Percentiles rank a stretch among this genome's conserved stretches.
These are phyloP conservation scores for Turdus rufiventris DNA, from an alignment of 2,113 vertebrate species.

Conservation along the genomic window DNA sequence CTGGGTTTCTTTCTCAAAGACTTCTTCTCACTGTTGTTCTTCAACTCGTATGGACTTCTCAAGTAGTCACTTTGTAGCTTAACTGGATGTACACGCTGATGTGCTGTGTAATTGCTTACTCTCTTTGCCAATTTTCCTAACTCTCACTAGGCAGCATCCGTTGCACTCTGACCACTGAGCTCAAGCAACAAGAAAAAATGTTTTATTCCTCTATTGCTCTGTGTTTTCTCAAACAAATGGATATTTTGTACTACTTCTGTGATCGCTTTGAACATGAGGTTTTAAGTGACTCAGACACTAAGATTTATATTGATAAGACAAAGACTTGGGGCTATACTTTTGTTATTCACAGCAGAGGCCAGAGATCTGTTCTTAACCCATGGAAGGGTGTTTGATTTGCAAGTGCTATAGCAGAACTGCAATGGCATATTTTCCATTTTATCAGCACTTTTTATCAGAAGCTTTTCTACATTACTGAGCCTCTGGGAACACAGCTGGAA, in stretches of 20 bases:
- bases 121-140: not conserved
- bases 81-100: not conserved
- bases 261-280: not conserved
- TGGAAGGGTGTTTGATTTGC: not conserved
- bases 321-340: not conserved
- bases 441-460: constrained; percentile 29
- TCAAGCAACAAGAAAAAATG: not conserved
- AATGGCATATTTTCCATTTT: constrained; percentile 12
- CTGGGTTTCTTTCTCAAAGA: not conserved
- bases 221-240: not conserved
- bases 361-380: not conserved
- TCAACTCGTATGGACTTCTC: not conserved
- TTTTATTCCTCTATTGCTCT: not conserved
- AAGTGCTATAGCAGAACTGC: not conserved
- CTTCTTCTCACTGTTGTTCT: not conserved
- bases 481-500: constrained; percentile 22
- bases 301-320: not conserved
- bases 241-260: not conserved
- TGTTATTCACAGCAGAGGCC: not conserved
- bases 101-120: not conserved
- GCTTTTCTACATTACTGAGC: not conserved
- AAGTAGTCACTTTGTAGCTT: not conserved
- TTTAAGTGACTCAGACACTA: not conserved
- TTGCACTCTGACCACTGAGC: not conserved
- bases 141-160: not conserved